Evolutionary conservation across 2,113 vertebrate species (phyloP), one percentile per base, ranked within the genome.

Genomic region (Herpetotheres cachinnans): DNA sequence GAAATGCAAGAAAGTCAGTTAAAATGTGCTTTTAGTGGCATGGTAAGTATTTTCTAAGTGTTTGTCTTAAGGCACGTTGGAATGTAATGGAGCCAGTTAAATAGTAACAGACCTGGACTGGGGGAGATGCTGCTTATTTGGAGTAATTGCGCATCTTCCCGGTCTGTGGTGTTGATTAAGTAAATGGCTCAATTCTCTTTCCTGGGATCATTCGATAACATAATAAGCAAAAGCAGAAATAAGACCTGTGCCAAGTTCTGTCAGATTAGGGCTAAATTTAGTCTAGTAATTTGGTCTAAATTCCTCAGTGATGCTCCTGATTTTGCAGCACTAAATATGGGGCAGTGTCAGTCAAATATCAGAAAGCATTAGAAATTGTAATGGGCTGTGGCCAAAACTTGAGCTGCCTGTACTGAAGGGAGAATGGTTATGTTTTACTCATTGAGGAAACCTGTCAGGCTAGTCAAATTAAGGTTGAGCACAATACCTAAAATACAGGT

Each of bases 181-280:
- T 89, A 73, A 94, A 86, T 0, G 2, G 14, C 34, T 69, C 8
- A 4, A 2, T 8, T 72, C 9, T 72, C 44, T 80, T 86, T 67
- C 49, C 34, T 61, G 36, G 54, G 26, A 44, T 77, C 86, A 44
- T 56, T 55, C 42, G 58, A 29, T 63, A 90, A 86, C 27, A 25
- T 16, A 36, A 36, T 73, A 63, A 63, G 8, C 62, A 89, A 90
- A 90, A 76, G 52, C 42, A 80, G 80, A 76, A 85, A 24, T 49
- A 76, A 76, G 21, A 82, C 16, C 1, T 6, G 8, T 0, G 1
- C 34, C 6, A 46, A 47, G 14, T 80, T 88, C 38, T 26, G 26
- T 86, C 56, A 65, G 15, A 44, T 38, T 55, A 30, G 38, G 38
- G 25, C 38, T 47, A 85, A 80, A 85, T 66, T 85, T 58, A 76